A percentile compares a stretch with the other conserved stretches of the same genome.
These are phyloP conservation scores for Orientallactaga sibirica DNA, from an alignment of 2,797 vertebrate species.

Conservation along the genomic window DNA sequence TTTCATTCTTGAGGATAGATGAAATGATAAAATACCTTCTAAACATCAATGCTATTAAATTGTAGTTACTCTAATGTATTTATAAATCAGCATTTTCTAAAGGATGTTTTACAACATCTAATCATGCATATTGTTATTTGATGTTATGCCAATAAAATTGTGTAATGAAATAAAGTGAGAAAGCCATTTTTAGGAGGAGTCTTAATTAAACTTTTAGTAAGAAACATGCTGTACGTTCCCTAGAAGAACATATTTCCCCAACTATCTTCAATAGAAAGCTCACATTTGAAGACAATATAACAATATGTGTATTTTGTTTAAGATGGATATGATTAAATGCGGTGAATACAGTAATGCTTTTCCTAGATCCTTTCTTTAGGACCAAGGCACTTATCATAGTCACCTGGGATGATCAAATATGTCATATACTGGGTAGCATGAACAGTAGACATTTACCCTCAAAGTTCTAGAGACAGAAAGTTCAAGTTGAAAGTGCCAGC, in stretches of 20 bases:
- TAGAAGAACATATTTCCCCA: neutral
- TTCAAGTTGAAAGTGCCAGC: neutral
- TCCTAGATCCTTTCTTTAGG: neutral
- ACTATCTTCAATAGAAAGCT: slow-evolving; percentile 12
- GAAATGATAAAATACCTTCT: slow-evolving; percentile 5
- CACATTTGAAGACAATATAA: neutral
- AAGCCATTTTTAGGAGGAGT: neutral
- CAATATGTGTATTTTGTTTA: neutral
- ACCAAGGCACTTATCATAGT: neutral
- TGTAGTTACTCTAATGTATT: neutral
- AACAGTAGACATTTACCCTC: neutral
- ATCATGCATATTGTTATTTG: neutral
- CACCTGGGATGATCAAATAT: neutral
- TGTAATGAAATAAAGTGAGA: neutral
- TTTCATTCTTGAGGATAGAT: neutral
- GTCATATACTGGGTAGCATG: neutral
- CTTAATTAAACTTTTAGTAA: neutral
- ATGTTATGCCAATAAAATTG: neutral
- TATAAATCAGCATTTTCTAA: neutral
- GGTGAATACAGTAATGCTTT: neutral
- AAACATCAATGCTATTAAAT: neutral
- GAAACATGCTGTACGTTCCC: neutral
- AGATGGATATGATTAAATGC: neutral
- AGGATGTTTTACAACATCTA: neutral
- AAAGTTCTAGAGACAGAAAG: neutral